Evolutionary conservation across 53 echinoderm and acorn worm genomes (phyloP).

Genomic region (Luidia sarsii): DNA sequence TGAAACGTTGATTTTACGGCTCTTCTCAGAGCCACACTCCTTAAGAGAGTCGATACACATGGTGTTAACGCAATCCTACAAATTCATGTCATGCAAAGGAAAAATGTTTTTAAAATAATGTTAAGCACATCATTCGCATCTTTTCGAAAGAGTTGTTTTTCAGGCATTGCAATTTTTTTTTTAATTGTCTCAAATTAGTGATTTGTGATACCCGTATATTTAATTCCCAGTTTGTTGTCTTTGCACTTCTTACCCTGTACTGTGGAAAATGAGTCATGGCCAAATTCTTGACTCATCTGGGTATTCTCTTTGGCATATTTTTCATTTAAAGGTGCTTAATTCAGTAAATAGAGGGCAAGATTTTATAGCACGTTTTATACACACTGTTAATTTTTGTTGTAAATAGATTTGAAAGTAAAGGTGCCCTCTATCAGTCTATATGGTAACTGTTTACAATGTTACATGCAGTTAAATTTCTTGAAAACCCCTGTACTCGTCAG

Average conservation of each 20-base stretch:
- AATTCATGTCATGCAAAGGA: no score
- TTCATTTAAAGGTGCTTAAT: not conserved
- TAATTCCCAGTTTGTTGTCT: not conserved
- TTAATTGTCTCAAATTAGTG: not conserved
- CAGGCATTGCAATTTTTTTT: not conserved
- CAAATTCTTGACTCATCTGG: not conserved
- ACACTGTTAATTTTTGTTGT: no score
- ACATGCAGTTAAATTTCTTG: slow-evolving; percentile 3
- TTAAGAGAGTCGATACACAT: no score
- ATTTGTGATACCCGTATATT: not conserved
- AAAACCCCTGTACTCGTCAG: slow-evolving; percentile 21
- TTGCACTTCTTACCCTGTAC: not conserved
- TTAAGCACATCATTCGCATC: no score
- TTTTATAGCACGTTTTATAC: not conserved
- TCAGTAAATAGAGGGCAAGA: not conserved
- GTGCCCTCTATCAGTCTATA: no score
- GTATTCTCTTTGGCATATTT: not conserved
- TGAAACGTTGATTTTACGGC: no score
- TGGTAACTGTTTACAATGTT: no score
- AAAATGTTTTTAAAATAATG: no score
- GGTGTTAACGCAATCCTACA: no score
- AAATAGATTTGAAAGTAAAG: no score
- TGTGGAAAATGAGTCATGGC: not conserved
- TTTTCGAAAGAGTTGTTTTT: not conserved
- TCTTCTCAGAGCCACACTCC: no score